These are phyloP conservation scores for Mercenaria mercenaria DNA, from an alignment of 1,140 invertebrate genomes.

Conservation along the genomic window DNA sequence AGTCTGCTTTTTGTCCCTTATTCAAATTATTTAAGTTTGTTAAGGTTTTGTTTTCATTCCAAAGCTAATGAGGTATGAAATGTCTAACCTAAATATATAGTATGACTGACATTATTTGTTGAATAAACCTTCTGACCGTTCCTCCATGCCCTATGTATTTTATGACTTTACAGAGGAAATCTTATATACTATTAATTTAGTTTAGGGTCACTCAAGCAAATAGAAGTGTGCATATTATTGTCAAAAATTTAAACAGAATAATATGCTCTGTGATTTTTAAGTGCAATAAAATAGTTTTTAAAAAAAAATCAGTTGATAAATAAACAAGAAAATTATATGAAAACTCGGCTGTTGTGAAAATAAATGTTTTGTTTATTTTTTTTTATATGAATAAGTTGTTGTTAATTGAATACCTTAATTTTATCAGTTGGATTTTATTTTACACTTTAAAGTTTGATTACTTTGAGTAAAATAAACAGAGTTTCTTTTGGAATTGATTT, in stretches of 20 bases:
- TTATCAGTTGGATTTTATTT: no score
- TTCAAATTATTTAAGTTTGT: no score
- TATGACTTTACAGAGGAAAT: slow-evolving; percentile 14
- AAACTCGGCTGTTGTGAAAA: no score
- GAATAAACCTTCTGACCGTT: slow-evolving; percentile 25
- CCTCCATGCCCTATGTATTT: slow-evolving; percentile 1
- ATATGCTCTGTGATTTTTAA: neutral
- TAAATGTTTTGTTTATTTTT: no score
- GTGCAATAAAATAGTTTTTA: neutral
- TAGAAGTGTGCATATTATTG: neutral
- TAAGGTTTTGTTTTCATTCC: slow-evolving; percentile 16
- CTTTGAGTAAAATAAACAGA: no score
- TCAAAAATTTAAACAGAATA: slow-evolving; percentile 7
- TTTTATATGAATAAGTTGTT: no score
- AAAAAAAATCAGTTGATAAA: neutral
- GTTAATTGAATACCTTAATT: no score
- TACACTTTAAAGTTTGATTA: no score
- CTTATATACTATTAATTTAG: slow-evolving; percentile 10
- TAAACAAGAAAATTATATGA: no score
- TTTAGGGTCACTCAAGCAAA: neutral
- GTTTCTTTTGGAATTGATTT: neutral
- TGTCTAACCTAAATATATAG: neutral
- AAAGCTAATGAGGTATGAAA: slow-evolving; percentile 20
- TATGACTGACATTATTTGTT: slow-evolving; percentile 16
- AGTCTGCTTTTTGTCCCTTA: no score